These are phyloP conservation scores for Orientallactaga sibirica DNA, from an alignment of 2,797 vertebrate genomes.

Conservation along the genomic window DNA sequence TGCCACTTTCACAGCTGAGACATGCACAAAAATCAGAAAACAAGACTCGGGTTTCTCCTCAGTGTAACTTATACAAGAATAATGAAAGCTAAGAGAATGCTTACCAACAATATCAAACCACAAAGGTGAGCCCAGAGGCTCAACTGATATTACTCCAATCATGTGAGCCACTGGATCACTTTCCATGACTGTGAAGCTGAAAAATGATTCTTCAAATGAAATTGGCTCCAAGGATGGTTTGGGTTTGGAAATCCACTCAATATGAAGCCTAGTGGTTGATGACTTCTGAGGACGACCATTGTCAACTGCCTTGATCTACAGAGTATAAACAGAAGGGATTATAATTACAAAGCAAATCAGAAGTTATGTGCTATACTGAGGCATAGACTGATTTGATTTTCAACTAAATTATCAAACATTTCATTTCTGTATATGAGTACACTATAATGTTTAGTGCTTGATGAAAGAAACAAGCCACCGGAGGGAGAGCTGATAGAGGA, in stretches of 20 bases:
- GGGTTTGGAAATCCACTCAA: conserved; percentile 98
- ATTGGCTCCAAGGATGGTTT: conserved; percentile 89
- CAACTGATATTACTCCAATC: conserved; percentile 96
- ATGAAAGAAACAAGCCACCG: conserved; percentile 4
- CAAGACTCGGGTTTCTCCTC: neutral
- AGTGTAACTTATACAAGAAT: neutral
- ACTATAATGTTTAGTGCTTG: neutral
- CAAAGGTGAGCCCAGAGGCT: conserved; percentile 92
- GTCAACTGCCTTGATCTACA: conserved; percentile 98
- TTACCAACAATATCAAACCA: conserved; percentile 99
- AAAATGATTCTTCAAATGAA: conserved; percentile 95
- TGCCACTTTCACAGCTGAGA: conserved; percentile 20
- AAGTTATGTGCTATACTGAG: neutral
- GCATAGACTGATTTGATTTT: neutral
- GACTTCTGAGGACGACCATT: conserved; percentile 98
- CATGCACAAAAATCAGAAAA: neutral
- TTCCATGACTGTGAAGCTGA: conserved; percentile 97
- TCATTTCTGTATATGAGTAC: conserved; percentile 16
- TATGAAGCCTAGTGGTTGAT: conserved; percentile 95
- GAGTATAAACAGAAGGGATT: conserved; percentile 47
- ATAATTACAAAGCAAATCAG: neutral
- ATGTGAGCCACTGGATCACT: conserved; percentile 97
- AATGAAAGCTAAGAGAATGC: conserved; percentile 68
- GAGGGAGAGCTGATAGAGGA: conserved; percentile 39
- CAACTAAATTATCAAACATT: conserved; percentile 2